A percentile compares a stretch with the other conserved stretches of the same genome.
Evolutionary conservation across 1,140 invertebrate species (phyloP).

Genomic region (Drosophila truncata): DNA sequence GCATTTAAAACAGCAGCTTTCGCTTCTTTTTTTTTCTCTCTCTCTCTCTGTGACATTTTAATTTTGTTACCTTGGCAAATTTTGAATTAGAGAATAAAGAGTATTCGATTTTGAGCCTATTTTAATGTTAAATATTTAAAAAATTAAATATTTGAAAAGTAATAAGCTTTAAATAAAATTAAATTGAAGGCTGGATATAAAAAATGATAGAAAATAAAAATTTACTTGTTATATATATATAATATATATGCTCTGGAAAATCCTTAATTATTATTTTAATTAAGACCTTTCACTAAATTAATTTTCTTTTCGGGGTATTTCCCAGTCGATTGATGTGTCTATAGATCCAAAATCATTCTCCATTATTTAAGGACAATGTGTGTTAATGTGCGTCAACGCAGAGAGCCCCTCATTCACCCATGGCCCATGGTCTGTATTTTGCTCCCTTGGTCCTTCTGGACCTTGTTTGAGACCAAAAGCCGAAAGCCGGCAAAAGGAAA

Average conservation of each 20-base stretch:
- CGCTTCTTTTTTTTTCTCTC: not conserved
- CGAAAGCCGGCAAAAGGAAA: conserved; percentile 69
- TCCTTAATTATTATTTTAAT: too few species aligned
- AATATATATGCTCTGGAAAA: too few species aligned
- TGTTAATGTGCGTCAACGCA: conserved; percentile 77
- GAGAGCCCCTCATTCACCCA: conserved; percentile 8
- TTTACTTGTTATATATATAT: too few species aligned
- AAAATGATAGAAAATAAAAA: too few species aligned
- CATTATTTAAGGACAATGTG: conserved; percentile 65
- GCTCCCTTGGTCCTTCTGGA: conserved; percentile 6
- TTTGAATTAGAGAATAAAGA: not conserved
- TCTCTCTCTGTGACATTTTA: conserved; percentile 14
- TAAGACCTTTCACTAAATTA: not conserved
- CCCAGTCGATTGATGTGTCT: not conserved
- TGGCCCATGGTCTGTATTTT: not conserved
- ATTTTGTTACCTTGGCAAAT: conserved; percentile 10
- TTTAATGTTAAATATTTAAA: too few species aligned
- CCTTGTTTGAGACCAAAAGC: conserved; percentile 36
- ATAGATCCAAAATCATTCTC: conserved; percentile 12
- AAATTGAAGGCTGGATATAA: too few species aligned
- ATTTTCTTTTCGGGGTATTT: not conserved
- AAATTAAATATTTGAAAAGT: too few species aligned
- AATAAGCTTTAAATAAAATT: too few species aligned
- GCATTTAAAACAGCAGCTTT: conserved; percentile 28
- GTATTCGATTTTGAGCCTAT: too few species aligned